Conservation (phyloP, 2,113 vertebrate genomes). For the Prinia subflava region DNA sequence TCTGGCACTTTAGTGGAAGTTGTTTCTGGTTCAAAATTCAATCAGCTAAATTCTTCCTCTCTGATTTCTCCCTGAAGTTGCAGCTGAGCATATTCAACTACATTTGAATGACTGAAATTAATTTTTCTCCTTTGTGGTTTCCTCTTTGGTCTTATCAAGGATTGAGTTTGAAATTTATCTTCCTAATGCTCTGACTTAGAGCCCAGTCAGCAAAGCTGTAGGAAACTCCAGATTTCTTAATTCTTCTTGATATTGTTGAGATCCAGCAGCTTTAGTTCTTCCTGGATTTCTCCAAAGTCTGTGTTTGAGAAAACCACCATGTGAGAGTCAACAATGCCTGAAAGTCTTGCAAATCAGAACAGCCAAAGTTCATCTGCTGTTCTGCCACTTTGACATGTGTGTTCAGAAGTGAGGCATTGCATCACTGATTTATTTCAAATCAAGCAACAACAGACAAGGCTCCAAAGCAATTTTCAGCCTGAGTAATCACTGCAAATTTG, state of each 20-base stretch:
- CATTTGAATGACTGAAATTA: conserved; percentile 15
- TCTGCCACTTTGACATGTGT: not conserved
- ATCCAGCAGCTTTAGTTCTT: not conserved
- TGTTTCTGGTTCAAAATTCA: conserved; percentile 23
- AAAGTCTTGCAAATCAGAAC: conserved; percentile 1
- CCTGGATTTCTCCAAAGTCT: not conserved
- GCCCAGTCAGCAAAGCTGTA: not conserved
- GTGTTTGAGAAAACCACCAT: not conserved
- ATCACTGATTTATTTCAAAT: conserved; percentile 32
- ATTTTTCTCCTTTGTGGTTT: not conserved
- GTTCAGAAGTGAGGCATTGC: not conserved
- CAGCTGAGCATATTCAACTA: conserved; percentile 26
- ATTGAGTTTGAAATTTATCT: not conserved
- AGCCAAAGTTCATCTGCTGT: conserved; percentile 19
- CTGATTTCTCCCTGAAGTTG: conserved; percentile 15
- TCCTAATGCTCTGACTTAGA: not conserved
- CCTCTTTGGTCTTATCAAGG: not conserved
- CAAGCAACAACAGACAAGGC: conserved; percentile 41
- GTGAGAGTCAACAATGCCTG: not conserved
- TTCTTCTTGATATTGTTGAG: not conserved
- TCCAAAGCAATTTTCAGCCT: conserved; percentile 62
- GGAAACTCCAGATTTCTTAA: not conserved
- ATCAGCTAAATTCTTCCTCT: conserved; percentile 39
- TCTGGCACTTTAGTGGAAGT: conserved; percentile 39
- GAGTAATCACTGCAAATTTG: conserved; percentile 49